A percentile compares a stretch with the other conserved stretches of the same genome.
These are phyloP conservation scores for Drosophila nr. perissopoda DNA, from an alignment of 2,888 invertebrate genomes.

Conservation along the genomic window DNA sequence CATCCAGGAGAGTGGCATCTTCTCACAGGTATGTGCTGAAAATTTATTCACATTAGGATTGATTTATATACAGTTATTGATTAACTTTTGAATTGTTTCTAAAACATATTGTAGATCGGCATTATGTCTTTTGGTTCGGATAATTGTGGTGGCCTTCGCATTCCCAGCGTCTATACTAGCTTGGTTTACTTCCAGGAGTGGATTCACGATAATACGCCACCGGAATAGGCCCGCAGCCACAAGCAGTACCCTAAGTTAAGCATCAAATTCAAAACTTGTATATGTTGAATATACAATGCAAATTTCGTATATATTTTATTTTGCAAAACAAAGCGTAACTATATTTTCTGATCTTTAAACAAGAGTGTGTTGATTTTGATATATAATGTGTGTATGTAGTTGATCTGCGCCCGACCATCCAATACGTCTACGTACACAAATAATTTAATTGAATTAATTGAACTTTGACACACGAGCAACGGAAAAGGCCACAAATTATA, in stretches of 20 bases:
- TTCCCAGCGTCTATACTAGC: conserved; percentile 92
- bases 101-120: conserved; percentile 87
- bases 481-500: conserved; percentile 39
- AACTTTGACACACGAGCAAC: conserved; percentile 74
- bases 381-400: background rate
- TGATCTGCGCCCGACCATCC: conserved; percentile 23
- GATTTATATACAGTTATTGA: background rate
- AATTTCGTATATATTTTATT: conserved; percentile 7
- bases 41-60: background rate
- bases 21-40: conserved; percentile 87
- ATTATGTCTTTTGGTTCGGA: conserved; percentile 93
- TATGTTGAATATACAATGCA: conserved; percentile 4
- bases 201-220: conserved; percentile 90
- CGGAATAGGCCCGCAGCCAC: conserved; percentile 70
- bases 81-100: background rate
- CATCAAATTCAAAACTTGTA: conserved; percentile 14
- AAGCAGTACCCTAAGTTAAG: conserved; percentile 27
- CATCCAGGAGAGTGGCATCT: conserved; percentile 87
- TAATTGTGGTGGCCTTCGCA: conserved; percentile 90
- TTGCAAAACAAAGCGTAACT: conserved; percentile 12
- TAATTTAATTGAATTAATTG: conserved; percentile 84
- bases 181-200: conserved; percentile 90
- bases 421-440: conserved; percentile 41
- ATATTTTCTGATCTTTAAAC: conserved; percentile 15
- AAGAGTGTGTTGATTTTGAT: conserved; percentile 8